Base-by-base conservation (phyloP, 2,113 vertebrate genomes). In the Gyps fulvus region DNA sequence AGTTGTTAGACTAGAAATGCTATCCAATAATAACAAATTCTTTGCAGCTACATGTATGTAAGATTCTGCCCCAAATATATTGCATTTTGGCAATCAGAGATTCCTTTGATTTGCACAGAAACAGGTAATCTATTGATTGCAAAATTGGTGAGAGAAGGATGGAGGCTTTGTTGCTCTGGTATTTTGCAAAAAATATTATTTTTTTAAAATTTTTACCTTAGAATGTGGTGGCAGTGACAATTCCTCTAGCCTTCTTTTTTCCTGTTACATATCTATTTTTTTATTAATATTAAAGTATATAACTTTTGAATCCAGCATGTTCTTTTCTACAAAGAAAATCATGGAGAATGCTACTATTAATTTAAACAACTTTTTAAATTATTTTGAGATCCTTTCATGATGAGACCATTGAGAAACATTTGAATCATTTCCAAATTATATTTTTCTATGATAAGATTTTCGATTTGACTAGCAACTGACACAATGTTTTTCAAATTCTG, bases 141-240 rank as follows among this genome's bases (percentile, higher is more conserved):
- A 40, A 69, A 65, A 59, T 5, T 18, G 12, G 10, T 61, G 21
- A 81, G 17, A 80, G n/a, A 31, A 55, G 15, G 17, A 61, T 19
- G 23, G 26, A 76, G 16, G 11, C 7, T 81, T 47, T 81, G 22
- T 6, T 76, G 49, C 13, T 50, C 15, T 71, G 13, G 13, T 11
- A 19, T 47, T 79, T 89, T 87, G 11, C 7, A 57, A 36, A 32
- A n/a, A 62, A 31, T 26, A 19, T 20, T 71, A 4, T 4, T 7
- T 20, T 38, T 38, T 16, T 6, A 1, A 8, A 49, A 50, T 26
- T 26, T 50, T 50, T 50, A 59, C 9, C 21, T 65, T 47, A 70
- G 47, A 55, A 72, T 11, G 4, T 13, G 1, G 31, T 3, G 10
- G 2, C 3, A 6, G 14, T 23, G 17, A 57, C 8, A 54, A 21